Percentiles rank a stretch among this genome's conserved stretches.
These are phyloP conservation scores for Lottia scabra DNA, from an alignment of 2,888 invertebrate species.

Conservation along the genomic window DNA sequence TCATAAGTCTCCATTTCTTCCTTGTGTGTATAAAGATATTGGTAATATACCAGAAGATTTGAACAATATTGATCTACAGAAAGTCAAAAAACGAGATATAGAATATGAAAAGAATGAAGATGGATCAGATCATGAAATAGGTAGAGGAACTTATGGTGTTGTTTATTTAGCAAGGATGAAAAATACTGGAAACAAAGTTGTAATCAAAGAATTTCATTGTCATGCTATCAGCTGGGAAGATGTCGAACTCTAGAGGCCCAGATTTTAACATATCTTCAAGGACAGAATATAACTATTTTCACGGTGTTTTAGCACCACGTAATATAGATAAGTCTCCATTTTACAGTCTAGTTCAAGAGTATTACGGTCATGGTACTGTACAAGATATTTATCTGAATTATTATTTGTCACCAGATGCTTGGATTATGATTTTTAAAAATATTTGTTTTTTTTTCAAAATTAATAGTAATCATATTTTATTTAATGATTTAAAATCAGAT, in stretches of 20 bases:
- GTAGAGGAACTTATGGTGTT: slow-evolving; percentile 30
- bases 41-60: not conserved
- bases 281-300: slow-evolving; percentile 30
- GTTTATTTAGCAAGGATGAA: slow-evolving; percentile 24
- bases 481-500: slow-evolving; percentile 32
- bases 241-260: slow-evolving; percentile 33
- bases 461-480: slow-evolving; percentile 29
- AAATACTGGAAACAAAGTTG: not conserved
- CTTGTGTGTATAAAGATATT: not conserved
- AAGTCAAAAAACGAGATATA: slow-evolving; percentile 25
- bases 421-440: not conserved
- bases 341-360: slow-evolving; percentile 33
- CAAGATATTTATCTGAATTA: not conserved
- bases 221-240: slow-evolving; percentile 26
- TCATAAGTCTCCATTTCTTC: not conserved
- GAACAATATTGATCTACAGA: slow-evolving; percentile 26
- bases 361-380: slow-evolving; percentile 27
- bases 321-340: slow-evolving; percentile 24
- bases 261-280: slow-evolving; percentile 30
- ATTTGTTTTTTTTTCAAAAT: slow-evolving; percentile 3
- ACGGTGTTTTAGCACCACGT: slow-evolving; percentile 20
- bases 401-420: not conserved
- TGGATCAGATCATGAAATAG: slow-evolving; percentile 31
- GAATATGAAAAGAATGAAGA: slow-evolving; percentile 25
- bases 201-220: slow-evolving; percentile 8